Evolutionary conservation across 2,888 invertebrate species (phyloP).

Genomic region (Salticus scenicus): DNA sequence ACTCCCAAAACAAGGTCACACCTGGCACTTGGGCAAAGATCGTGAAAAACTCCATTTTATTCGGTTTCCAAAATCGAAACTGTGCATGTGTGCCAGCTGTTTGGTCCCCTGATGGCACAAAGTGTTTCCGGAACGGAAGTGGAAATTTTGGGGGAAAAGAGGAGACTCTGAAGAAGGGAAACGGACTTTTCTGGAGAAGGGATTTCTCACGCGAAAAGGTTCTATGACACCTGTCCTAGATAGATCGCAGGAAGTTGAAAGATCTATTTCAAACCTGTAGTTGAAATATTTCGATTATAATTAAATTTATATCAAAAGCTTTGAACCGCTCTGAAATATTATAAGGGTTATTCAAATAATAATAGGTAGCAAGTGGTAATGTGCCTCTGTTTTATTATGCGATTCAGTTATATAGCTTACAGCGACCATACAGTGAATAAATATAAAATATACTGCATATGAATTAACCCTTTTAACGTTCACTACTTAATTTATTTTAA

Average conservation of each 20-base stretch:
- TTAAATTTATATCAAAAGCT: too few species aligned
- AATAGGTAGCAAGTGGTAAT: too few species aligned
- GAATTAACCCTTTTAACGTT: too few species aligned
- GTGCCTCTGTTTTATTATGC: too few species aligned
- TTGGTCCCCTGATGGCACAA: constrained; percentile 34
- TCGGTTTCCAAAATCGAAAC: neutral
- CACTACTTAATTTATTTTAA: too few species aligned
- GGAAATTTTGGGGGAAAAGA: neutral
- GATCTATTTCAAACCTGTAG: too few species aligned
- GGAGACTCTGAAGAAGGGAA: neutral
- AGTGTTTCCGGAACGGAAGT: constrained; percentile 28
- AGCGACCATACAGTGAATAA: too few species aligned
- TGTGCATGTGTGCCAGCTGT: constrained; percentile 35
- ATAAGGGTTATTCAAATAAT: too few species aligned
- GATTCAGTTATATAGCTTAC: too few species aligned
- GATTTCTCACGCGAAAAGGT: constrained; percentile 49
- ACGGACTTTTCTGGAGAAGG: neutral
- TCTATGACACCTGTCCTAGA: constrained; percentile 25
- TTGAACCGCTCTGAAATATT: too few species aligned
- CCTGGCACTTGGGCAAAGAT: constrained; percentile 11
- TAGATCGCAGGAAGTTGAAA: neutral
- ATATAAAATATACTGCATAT: too few species aligned
- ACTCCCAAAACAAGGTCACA: constrained; percentile 38
- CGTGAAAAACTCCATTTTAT: neutral
- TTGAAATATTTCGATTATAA: too few species aligned